phyloP scores from a whole-genome alignment of 1,140 invertebrate species.

The Dysdera silvatica region DNA sequence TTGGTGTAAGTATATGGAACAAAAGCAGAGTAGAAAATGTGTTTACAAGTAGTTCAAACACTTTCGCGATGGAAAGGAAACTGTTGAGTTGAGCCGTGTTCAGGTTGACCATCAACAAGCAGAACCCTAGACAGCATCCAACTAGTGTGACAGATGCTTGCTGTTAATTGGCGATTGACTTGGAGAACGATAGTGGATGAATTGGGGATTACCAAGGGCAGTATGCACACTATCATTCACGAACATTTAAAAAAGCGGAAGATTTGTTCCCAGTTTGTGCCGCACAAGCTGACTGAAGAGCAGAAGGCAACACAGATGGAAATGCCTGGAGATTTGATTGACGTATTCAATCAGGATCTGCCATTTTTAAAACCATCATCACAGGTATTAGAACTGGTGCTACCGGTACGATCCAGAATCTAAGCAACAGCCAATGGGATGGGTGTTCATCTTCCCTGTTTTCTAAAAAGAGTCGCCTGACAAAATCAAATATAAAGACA shows the following conservation, averaged over 20 bases:
- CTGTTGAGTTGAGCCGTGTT: neutral
- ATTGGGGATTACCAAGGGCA: neutral
- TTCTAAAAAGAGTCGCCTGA: too few relatives aligned
- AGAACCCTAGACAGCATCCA: neutral
- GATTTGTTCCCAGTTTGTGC: neutral
- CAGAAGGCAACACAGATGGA: neutral
- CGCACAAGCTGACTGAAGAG: neutral
- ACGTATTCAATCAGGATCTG: too few relatives aligned
- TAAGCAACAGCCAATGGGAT: too few relatives aligned
- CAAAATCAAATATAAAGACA: too few relatives aligned
- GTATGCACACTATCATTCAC: neutral
- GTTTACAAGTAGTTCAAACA: neutral
- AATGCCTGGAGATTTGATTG: too few relatives aligned
- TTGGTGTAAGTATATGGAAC: neutral
- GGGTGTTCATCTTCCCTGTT: too few relatives aligned
- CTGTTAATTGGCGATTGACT: neutral
- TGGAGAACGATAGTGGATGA: neutral
- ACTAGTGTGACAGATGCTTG: neutral
- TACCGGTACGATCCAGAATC: too few relatives aligned
- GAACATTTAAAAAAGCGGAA: neutral
- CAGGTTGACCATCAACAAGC: neutral
- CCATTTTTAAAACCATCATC: too few relatives aligned
- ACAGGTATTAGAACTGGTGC: too few relatives aligned
- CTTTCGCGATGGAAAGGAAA: too few relatives aligned
- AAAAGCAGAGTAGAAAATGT: neutral